Evolutionary conservation across 2,113 vertebrate genomes (phyloP).

Genomic region (Gobiocypris rarus): DNA sequence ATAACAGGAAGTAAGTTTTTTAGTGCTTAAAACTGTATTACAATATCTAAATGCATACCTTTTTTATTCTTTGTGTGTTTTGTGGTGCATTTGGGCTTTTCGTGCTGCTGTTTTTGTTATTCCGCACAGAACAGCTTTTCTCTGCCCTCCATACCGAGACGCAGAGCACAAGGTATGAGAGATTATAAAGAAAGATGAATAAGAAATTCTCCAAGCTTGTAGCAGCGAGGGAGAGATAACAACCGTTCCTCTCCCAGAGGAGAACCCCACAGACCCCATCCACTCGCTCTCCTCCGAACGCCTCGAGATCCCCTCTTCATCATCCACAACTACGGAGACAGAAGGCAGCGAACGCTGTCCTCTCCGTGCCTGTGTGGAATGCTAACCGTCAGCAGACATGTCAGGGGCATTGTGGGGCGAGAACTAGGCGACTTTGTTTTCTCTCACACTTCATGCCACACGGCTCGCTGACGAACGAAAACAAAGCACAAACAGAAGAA

Average conservation of each 20-base stretch:
- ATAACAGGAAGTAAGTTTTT: background rate
- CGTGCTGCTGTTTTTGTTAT: conserved; percentile 4
- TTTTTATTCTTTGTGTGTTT: background rate
- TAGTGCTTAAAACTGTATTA: too few species aligned
- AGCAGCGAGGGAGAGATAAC: conserved; percentile 29
- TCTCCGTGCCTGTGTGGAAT: conserved; percentile 65
- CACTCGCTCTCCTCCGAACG: conserved; percentile 36
- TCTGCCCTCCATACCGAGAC: background rate
- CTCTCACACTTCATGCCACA: conserved; percentile 50
- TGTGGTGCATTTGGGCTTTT: background rate
- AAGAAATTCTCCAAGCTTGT: conserved; percentile 17
- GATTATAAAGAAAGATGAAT: conserved; percentile 42
- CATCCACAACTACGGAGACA: conserved; percentile 12
- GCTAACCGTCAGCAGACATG: conserved; percentile 63
- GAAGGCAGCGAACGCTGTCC: conserved; percentile 48
- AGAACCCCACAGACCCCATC: conserved; percentile 36
- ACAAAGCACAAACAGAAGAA: conserved; percentile 3
- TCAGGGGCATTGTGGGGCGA: conserved; percentile 64
- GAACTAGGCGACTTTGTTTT: conserved; percentile 68
- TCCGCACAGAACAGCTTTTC: conserved; percentile 15
- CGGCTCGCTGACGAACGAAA: conserved; percentile 10
- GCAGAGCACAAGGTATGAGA: conserved; percentile 1
- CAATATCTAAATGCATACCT: background rate
- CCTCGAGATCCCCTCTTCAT: conserved; percentile 34
- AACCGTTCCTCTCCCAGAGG: conserved; percentile 25